These are phyloP conservation scores for Drosophila subsilvestris DNA, from an alignment of 2,888 invertebrate genomes.

Conservation along the genomic window DNA sequence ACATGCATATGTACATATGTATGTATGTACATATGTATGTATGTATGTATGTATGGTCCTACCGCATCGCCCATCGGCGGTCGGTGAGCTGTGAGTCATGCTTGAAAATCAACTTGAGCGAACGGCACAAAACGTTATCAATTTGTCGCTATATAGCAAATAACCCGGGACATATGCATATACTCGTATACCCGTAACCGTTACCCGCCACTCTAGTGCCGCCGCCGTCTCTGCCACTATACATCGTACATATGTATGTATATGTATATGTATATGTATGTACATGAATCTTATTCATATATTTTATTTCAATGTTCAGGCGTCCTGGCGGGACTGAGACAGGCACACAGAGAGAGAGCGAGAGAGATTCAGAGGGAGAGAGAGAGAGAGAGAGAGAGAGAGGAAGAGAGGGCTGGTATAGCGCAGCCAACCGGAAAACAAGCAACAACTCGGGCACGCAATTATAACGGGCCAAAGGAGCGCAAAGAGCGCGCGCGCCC, in stretches of 20 bases:
- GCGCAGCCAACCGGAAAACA: constrained; percentile 83
- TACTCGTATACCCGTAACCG: constrained; percentile 2
- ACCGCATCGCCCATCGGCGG: constrained; percentile 26
- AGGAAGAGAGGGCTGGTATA: constrained; percentile 1
- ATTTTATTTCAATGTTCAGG: background rate
- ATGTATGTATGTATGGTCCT: constrained; percentile 28
- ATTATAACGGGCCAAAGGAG: constrained; percentile 58
- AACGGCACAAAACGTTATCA: constrained; percentile 77
- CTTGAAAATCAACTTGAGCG: constrained; percentile 80
- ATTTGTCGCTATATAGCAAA: constrained; percentile 75
- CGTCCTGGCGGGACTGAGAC: background rate
- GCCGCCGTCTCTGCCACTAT: constrained; percentile 3
- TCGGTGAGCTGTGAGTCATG: constrained; percentile 55
- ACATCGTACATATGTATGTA: constrained; percentile 2
- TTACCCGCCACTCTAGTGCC: background rate
- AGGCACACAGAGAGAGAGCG: background rate
- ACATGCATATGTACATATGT: background rate
- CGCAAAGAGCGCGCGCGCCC: constrained; percentile 31
- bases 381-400: background rate
- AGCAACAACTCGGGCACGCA: constrained; percentile 77
- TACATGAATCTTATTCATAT: constrained; percentile 7
- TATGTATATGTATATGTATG: constrained; percentile 5
- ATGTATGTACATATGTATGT: background rate
- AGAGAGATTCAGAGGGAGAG: constrained; percentile 3
- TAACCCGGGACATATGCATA: constrained; percentile 39